A percentile compares a stretch with the other conserved stretches of the same genome.
Evolutionary conservation across 2,797 vertebrate species (phyloP).

Genomic region (Phrynocephalus forsythii): DNA sequence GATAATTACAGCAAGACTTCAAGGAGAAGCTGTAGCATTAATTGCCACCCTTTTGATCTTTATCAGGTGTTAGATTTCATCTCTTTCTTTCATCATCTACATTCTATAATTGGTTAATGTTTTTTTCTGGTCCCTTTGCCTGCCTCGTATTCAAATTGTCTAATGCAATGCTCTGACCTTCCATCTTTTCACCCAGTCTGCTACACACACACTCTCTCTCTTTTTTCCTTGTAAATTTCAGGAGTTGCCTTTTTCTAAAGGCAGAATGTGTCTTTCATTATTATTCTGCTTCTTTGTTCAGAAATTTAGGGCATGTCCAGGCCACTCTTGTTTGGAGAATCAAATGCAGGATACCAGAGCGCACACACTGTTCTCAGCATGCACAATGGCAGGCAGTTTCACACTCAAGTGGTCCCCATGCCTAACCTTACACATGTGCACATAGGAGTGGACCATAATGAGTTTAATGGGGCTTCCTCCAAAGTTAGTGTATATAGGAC

Average conservation of each 20-base stretch:
- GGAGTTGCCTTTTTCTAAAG: slow-evolving; percentile 5
- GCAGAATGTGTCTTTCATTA: slow-evolving; percentile 13
- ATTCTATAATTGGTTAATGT: slow-evolving; percentile 37
- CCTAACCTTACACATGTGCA: background rate
- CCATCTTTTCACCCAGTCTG: background rate
- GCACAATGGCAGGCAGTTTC: background rate
- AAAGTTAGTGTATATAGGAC: background rate
- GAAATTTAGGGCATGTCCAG: background rate
- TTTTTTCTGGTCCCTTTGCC: background rate
- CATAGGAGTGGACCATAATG: background rate
- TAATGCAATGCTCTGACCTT: slow-evolving; percentile 13
- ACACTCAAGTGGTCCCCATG: background rate
- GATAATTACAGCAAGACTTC: slow-evolving; percentile 27
- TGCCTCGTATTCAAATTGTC: slow-evolving; percentile 16
- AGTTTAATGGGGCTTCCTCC: background rate
- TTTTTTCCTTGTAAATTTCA: slow-evolving; percentile 5
- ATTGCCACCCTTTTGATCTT: slow-evolving; percentile 33
- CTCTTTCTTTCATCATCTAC: slow-evolving; percentile 32
- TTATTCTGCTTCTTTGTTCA: slow-evolving; percentile 11
- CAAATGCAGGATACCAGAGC: background rate
- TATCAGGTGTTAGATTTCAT: slow-evolving; percentile 29
- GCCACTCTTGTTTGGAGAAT: background rate
- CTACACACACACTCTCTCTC: background rate
- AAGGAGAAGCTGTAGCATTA: slow-evolving; percentile 6
- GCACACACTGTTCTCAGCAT: background rate